Conservation (phyloP, 2,113 vertebrate species). For the Canis aureus region DNA sequence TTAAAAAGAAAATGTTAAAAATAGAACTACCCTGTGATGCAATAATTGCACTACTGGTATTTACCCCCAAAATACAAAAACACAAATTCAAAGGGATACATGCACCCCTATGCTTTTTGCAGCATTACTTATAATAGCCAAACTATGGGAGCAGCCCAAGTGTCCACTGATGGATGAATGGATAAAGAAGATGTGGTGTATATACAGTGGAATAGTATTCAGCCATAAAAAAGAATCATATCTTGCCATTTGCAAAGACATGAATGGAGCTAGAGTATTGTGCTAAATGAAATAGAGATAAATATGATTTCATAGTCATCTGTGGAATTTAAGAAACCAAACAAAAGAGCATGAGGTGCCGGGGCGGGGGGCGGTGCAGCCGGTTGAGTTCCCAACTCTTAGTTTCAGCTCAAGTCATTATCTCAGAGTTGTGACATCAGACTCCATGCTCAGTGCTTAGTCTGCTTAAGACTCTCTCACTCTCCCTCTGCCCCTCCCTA, state of each 20-base stretch:
- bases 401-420: no score
- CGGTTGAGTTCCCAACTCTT: no score
- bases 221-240: background rate
- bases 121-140: background rate
- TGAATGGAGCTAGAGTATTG: background rate
- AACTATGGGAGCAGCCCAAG: background rate
- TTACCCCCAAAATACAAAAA: background rate
- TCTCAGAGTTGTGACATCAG: no score
- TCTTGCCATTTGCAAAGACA: background rate
- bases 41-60: background rate
- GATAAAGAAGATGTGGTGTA: background rate
- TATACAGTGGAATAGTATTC: background rate
- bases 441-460: no score
- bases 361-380: no score
- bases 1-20: background rate
- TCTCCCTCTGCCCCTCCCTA: no score
- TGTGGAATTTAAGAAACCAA: background rate
- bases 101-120: background rate
- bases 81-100: background rate
- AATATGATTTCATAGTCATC: background rate
- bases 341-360: background rate
- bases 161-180: background rate
- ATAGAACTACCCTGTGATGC: background rate
- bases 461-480: no score
- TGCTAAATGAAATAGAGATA: background rate